phyloP scores from a whole-genome alignment of 2,797 vertebrate genomes.

The Moxostoma hubbsi region DNA sequence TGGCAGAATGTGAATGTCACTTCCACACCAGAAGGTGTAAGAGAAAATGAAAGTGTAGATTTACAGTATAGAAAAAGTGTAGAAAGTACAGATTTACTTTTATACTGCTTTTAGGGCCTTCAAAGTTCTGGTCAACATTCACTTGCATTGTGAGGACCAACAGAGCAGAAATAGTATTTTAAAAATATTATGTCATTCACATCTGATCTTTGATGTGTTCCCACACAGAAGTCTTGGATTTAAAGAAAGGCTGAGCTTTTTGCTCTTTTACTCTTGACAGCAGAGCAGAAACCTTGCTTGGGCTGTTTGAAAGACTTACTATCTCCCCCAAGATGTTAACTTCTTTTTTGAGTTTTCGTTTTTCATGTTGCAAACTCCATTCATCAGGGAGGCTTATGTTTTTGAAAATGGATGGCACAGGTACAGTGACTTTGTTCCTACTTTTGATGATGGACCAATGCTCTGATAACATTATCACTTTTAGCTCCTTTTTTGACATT shows the following conservation, averaged over 20 bases:
- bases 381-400: background rate
- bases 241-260: conserved; percentile 21
- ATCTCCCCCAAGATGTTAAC: conserved; percentile 16
- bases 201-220: conserved; percentile 57
- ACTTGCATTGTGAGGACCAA: too few species aligned
- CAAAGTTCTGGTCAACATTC: too few species aligned
- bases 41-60: too few species aligned
- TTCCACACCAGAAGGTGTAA: too few species aligned
- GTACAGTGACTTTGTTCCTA: conserved; percentile 5
- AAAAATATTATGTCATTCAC: too few species aligned
- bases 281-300: background rate
- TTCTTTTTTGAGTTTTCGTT: background rate
- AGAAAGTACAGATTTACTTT: too few species aligned
- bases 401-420: background rate
- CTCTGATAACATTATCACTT: conserved; percentile 9
- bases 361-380: background rate
- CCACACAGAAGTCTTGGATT: conserved; percentile 61
- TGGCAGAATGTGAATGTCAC: too few species aligned
- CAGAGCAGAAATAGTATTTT: too few species aligned
- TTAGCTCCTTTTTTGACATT: conserved; percentile 36
- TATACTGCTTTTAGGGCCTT: too few species aligned
- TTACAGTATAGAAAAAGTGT: too few species aligned
- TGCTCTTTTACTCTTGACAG: conserved; percentile 25
- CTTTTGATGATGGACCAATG: conserved; percentile 8
- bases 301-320: background rate